A percentile compares a stretch with the other conserved stretches of the same genome.
phyloP scores from a whole-genome alignment of 2,888 invertebrate genomes.

The Theodoxus fluviatilis region DNA sequence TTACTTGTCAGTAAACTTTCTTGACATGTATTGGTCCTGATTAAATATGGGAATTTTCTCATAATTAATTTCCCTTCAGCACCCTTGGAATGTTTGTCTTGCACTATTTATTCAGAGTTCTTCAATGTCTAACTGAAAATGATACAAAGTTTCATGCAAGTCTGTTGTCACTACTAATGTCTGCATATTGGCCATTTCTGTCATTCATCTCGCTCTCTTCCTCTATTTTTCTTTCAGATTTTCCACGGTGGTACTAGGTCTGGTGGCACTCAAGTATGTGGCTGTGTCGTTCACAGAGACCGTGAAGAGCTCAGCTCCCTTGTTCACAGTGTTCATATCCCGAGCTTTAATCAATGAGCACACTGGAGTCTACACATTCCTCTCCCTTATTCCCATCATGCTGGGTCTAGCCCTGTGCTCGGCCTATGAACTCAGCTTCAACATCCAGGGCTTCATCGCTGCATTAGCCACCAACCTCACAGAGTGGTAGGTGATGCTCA shows the following conservation, averaged over 20 bases:
- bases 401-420: conserved; percentile 78
- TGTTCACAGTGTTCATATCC: conserved; percentile 83
- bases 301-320: conserved; percentile 80
- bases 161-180: too few relatives aligned
- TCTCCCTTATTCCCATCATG: conserved; percentile 81
- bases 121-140: too few relatives aligned
- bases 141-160: too few relatives aligned
- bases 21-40: too few relatives aligned
- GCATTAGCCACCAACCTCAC: conserved; percentile 81
- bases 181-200: too few relatives aligned
- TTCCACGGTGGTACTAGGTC: conserved; percentile 77
- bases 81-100: too few relatives aligned
- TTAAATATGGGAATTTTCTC: too few relatives aligned
- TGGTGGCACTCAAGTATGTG: conserved; percentile 79
- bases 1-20: too few relatives aligned
- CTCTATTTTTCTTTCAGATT: conserved; percentile 69
- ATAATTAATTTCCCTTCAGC: too few relatives aligned
- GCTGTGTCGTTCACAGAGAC: conserved; percentile 84
- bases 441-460: too few relatives aligned
- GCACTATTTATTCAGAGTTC: too few relatives aligned
- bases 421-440: conserved; percentile 80
- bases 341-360: too few relatives aligned
- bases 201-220: conserved; percentile 26
- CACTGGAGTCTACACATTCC: conserved; percentile 70
- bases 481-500: conserved; percentile 73